Percentiles rank a stretch among this genome's conserved stretches.
Evolutionary conservation across 2,113 vertebrate species (phyloP).

Genomic region (Carassius gibelio): DNA sequence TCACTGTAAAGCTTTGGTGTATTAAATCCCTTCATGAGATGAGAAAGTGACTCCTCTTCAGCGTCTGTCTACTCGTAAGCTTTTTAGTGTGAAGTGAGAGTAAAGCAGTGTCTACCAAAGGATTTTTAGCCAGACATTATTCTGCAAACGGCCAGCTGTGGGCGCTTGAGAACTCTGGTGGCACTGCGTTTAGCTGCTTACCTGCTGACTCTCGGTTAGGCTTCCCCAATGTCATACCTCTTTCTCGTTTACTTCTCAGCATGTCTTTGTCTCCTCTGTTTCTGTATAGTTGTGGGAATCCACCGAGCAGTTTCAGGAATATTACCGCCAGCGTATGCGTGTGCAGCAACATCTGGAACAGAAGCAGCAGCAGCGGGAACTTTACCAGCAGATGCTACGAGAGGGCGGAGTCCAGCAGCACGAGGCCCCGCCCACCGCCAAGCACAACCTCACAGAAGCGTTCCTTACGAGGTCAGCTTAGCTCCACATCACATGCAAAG

Average conservation of each 20-base stretch:
- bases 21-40: not conserved
- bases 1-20: not conserved
- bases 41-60: not conserved
- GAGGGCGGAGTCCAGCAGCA: conserved; percentile 95
- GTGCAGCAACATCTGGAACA: conserved; percentile 97
- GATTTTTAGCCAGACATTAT: not conserved
- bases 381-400: conserved; percentile 96
- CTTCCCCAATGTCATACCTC: not conserved
- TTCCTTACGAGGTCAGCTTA: conserved; percentile 89
- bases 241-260: not conserved
- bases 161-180: not conserved
- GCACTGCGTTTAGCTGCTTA: not conserved
- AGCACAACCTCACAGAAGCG: conserved; percentile 94
- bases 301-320: conserved; percentile 96
- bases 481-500: not conserved
- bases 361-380: conserved; percentile 93
- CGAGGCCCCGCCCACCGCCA: conserved; percentile 78
- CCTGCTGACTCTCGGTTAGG: too few relatives aligned
- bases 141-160: not conserved
- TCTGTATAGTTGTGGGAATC: conserved; percentile 86
- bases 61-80: not conserved
- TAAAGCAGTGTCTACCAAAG: not conserved
- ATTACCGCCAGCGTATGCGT: conserved; percentile 90
- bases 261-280: not conserved
- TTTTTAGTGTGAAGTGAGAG: not conserved